Percentiles rank a stretch among this genome's conserved stretches.
Evolutionary conservation across 2,888 invertebrate genomes (phyloP).

Genomic region (Pilophorus perplexus): DNA sequence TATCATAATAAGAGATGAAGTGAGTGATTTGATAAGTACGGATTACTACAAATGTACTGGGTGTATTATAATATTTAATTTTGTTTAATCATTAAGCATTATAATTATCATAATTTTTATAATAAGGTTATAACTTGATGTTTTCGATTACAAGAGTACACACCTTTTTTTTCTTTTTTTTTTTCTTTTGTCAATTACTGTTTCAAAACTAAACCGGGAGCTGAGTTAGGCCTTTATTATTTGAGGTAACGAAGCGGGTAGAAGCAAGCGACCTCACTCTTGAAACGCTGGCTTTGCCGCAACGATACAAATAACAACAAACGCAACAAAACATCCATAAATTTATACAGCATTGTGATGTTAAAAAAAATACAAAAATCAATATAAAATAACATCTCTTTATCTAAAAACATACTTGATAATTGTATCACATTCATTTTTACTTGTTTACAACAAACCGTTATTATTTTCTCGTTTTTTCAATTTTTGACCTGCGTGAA

Average conservation of each 20-base stretch:
- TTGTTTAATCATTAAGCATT: slow-evolving; percentile 38
- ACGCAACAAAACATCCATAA: slow-evolving; percentile 44
- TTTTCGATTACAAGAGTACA: slow-evolving; percentile 39
- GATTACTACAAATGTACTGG: slow-evolving; percentile 41
- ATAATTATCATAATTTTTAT: slow-evolving; percentile 34
- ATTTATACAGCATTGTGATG: slow-evolving; percentile 44
- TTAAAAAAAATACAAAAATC: slow-evolving; percentile 48
- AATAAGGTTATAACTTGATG: slow-evolving; percentile 39
- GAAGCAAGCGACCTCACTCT: slow-evolving; percentile 47
- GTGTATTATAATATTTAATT: slow-evolving; percentile 45
- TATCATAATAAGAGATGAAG: slow-evolving; percentile 38
- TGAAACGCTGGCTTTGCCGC: slow-evolving; percentile 47
- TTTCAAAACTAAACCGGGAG: slow-evolving; percentile 43
- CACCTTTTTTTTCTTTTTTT: slow-evolving; percentile 13
- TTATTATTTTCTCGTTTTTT: slow-evolving; percentile 34
- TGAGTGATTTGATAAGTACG: slow-evolving; percentile 37
- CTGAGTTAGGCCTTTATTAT: slow-evolving; percentile 44
- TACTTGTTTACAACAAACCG: slow-evolving; percentile 48
- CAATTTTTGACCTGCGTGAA: slow-evolving; percentile 43
- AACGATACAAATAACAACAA: slow-evolving; percentile 46
- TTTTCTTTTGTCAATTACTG: slow-evolving; percentile 1
- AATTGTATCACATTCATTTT: slow-evolving; percentile 49
- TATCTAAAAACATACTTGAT: slow-evolving; percentile 48
- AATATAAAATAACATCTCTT: slow-evolving; percentile 47
- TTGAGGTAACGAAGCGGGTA: slow-evolving; percentile 47